Percentiles rank a stretch among this genome's conserved stretches.
phyloP scores from a whole-genome alignment of 2,113 vertebrate genomes.

The Lates calcarifer region DNA sequence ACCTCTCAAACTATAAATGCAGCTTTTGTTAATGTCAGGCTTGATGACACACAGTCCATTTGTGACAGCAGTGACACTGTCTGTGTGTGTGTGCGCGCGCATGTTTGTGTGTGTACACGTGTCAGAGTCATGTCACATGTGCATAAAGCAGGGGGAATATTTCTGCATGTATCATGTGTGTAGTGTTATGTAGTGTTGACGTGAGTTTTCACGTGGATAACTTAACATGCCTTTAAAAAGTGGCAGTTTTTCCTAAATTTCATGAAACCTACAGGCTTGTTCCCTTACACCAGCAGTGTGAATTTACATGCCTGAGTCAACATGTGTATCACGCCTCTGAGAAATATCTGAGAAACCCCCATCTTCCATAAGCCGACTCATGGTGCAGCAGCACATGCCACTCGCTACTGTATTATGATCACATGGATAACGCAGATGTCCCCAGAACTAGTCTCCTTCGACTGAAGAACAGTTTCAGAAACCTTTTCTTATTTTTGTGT shows the following conservation, averaged over 20 bases:
- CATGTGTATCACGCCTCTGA: slow-evolving; percentile 23
- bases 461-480: not conserved
- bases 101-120: not conserved
- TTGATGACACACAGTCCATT: slow-evolving; percentile 9
- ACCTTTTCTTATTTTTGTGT: not conserved
- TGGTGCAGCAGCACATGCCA: slow-evolving; percentile 6
- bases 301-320: slow-evolving; percentile 53
- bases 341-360: slow-evolving; percentile 41
- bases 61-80: not conserved
- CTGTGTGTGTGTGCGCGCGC: not conserved
- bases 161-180: not conserved
- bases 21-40: not conserved
- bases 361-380: slow-evolving; percentile 47
- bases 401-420: not conserved
- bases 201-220: not conserved
- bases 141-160: not conserved
- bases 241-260: not conserved
- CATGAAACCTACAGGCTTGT: slow-evolving; percentile 5
- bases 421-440: slow-evolving; percentile 4
- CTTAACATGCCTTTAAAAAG: not conserved
- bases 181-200: too few relatives aligned
- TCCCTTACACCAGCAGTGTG: not conserved
- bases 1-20: not conserved
- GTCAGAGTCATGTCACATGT: slow-evolving; percentile 27
- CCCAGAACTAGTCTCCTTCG: not conserved